Percentiles rank a stretch among this genome's conserved stretches.
phyloP scores from a whole-genome alignment of 2,113 vertebrate species.

The Cnemophilus loriae region DNA sequence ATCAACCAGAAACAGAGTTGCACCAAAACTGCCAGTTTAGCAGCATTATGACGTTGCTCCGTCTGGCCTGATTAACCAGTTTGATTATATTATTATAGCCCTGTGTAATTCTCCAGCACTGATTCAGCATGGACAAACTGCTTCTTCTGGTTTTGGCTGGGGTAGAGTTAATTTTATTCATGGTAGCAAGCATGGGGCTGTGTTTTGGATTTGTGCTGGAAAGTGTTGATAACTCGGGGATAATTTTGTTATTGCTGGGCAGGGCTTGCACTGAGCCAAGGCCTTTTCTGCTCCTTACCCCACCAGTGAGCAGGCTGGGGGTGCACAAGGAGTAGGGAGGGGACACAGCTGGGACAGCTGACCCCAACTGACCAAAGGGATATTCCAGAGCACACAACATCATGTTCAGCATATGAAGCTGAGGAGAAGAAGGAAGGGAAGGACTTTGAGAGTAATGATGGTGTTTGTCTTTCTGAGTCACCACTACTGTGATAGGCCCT shows the following conservation, averaged over 20 bases:
- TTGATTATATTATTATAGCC: not conserved
- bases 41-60: not conserved
- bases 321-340: not conserved
- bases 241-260: not conserved
- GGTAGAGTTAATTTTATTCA: not conserved
- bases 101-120: not conserved
- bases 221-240: not conserved
- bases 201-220: not conserved
- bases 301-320: not conserved
- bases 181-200: not conserved
- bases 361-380: not conserved
- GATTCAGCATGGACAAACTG: not conserved
- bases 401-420: not conserved
- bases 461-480: not conserved
- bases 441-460: not conserved
- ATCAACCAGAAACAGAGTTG: not conserved
- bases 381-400: not conserved
- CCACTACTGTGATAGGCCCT: rapidly evolving
- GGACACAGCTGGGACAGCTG: not conserved
- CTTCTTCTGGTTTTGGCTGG: not conserved
- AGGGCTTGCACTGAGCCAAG: not conserved
- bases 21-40: not conserved
- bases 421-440: not conserved
- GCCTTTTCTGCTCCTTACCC: not conserved
- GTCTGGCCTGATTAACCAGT: not conserved